Evolutionary conservation across 2,113 vertebrate genomes (phyloP).

Genomic region (Alectura lathami): DNA sequence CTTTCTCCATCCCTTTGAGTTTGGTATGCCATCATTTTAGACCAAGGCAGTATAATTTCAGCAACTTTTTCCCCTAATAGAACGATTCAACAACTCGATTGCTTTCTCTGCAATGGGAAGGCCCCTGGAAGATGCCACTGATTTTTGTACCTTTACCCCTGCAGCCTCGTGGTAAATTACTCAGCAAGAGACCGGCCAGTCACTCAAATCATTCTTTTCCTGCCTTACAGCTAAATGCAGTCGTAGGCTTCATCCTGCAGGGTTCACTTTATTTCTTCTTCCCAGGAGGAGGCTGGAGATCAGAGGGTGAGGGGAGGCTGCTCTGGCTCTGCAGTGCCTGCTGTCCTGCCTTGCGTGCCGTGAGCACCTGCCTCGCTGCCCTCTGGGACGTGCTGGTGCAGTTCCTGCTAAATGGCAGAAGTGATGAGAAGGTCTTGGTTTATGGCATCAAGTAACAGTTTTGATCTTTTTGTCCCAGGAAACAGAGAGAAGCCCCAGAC

Average conservation of each 20-base stretch:
- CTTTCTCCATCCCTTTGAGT: conserved; percentile 18
- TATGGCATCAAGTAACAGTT: background rate
- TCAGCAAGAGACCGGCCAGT: background rate
- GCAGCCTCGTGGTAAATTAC: background rate
- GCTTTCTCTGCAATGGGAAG: background rate
- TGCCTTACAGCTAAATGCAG: conserved; percentile 40
- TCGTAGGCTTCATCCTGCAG: background rate
- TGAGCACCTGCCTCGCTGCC: background rate
- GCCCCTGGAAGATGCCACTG: background rate
- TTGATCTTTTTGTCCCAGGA: background rate
- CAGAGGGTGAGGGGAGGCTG: background rate
- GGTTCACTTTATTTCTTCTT: background rate
- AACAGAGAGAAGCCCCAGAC: background rate
- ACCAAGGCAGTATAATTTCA: background rate
- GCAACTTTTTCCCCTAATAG: background rate
- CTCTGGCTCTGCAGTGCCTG: accelerated
- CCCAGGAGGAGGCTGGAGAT: background rate
- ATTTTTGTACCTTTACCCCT: conserved; percentile 19
- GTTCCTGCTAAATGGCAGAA: background rate
- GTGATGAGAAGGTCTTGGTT: background rate
- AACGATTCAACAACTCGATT: background rate
- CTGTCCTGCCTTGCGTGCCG: background rate
- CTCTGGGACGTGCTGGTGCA: background rate
- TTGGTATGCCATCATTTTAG: background rate
- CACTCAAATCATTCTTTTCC: background rate